A percentile compares a stretch with the other conserved stretches of the same genome.
Conservation (phyloP, 2,888 invertebrate species). For the Tineola bisselliella region DNA sequence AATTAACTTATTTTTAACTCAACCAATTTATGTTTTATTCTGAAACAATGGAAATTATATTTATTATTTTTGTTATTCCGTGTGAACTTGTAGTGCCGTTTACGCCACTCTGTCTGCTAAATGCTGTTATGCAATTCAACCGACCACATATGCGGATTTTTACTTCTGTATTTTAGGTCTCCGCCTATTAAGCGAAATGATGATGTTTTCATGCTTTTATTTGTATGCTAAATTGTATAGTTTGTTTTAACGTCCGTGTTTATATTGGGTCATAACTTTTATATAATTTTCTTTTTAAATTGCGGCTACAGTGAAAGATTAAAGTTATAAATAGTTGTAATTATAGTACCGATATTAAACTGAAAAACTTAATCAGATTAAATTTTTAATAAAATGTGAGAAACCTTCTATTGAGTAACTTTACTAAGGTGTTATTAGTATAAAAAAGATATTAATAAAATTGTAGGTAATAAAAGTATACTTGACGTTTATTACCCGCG, state of each 20-base stretch:
- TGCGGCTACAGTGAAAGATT: too few relatives aligned
- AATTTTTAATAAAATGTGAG: too few relatives aligned
- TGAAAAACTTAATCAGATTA: too few relatives aligned
- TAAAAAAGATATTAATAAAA: background rate
- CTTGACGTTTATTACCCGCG: background rate
- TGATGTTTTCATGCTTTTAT: background rate
- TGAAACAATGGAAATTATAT: background rate
- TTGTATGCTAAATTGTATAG: too few relatives aligned
- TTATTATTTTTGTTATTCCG: background rate
- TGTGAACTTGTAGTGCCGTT: background rate
- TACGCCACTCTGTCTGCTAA: background rate
- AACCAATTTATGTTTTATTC: too few relatives aligned
- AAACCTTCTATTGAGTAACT: background rate
- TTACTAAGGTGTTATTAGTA: background rate
- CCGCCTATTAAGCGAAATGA: background rate
- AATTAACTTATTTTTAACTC: too few relatives aligned
- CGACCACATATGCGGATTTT: background rate
- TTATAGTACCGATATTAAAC: too few relatives aligned
- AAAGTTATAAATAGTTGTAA: too few relatives aligned
- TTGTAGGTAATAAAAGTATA: slow-evolving; percentile 2
- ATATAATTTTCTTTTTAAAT: too few relatives aligned
- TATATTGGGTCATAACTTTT: too few relatives aligned
- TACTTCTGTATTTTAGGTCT: background rate
- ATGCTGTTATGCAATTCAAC: background rate
- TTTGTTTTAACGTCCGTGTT: too few relatives aligned